Evolutionary conservation across 1,140 invertebrate genomes (phyloP), one percentile per base, ranked within the genome.

Genomic region (Ostrea denselamellosa): DNA sequence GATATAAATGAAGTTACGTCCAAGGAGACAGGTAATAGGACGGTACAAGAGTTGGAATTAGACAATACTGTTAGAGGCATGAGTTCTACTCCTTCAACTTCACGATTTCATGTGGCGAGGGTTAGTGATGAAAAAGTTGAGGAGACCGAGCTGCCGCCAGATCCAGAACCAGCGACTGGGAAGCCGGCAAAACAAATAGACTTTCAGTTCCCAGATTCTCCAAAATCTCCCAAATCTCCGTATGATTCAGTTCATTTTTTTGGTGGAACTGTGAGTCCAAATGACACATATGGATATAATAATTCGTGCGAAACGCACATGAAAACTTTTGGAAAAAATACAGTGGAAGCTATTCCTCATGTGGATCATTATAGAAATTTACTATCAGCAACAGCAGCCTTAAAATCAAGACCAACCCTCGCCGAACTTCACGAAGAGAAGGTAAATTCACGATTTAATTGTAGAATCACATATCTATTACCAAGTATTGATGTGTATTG

Each of bases 291-390:
- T 84, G 89, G 87, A 87, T 77, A 90, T 86, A 87, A 89, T 28
- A 89, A 89, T 68, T 88, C 86, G 2, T 89, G 88, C 53, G 89
- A 89, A 25, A 96, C 96, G 93, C 97, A 97, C 95, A 96, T 96
- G 44, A 97, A 97, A 94, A 98, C 97, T 93, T 97, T 93, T 93
- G 97, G 98, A 58, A 91, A 89, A 93, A 97, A 99, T 93, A 99
- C 98, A 0, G 95, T 98, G 14, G 98, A 99, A 95, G 98, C 98
- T 2, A 93, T 99, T 71, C 98, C 98, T 10, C 96, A 98, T 83
- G 94, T 98, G 92, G 98, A 99, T 93, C 98, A 99, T 95, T 99
- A 99, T 95, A 96, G 98, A 87, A 98, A 99, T 94, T 97, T 98
- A 89, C 96, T 98, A 96, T 98, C 97, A 25, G 92, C 96, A 2